These are phyloP conservation scores for Fregata magnificens DNA, from an alignment of 2,113 vertebrate species.

Conservation along the genomic window DNA sequence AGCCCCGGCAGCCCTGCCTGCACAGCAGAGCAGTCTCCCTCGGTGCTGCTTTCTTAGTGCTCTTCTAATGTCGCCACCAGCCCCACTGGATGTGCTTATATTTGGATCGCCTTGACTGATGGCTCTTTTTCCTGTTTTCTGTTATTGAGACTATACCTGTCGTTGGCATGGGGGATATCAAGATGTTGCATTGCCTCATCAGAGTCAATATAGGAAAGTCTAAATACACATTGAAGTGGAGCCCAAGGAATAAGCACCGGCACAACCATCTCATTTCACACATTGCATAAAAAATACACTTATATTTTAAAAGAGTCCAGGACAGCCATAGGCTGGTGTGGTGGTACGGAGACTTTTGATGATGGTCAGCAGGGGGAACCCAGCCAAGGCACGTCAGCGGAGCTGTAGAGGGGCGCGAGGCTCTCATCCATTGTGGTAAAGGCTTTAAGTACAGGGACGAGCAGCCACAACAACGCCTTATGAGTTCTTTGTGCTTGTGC, in stretches of 20 bases:
- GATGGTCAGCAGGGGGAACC: background rate
- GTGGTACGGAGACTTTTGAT: background rate
- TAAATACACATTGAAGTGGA: background rate
- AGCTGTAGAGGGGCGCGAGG: background rate
- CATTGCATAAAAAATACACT: background rate
- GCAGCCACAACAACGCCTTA: background rate
- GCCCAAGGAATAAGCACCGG: background rate
- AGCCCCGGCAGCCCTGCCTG: background rate
- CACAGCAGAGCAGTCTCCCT: background rate
- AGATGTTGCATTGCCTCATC: background rate
- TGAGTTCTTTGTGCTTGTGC: background rate
- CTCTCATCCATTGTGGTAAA: rapidly evolving
- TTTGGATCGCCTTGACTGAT: background rate
- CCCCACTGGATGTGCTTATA: rapidly evolving
- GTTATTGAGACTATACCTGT: background rate
- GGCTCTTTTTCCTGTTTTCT: background rate
- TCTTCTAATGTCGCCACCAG: background rate
- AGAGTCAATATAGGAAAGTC: background rate
- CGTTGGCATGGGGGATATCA: background rate
- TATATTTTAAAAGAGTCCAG: background rate
- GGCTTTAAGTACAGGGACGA: background rate
- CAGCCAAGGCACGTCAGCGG: background rate
- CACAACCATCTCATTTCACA: background rate
- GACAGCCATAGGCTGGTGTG: background rate
- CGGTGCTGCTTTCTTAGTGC: background rate